These are phyloP conservation scores for Dynastes grantii DNA, from an alignment of 2,888 invertebrate species.

Conservation along the genomic window DNA sequence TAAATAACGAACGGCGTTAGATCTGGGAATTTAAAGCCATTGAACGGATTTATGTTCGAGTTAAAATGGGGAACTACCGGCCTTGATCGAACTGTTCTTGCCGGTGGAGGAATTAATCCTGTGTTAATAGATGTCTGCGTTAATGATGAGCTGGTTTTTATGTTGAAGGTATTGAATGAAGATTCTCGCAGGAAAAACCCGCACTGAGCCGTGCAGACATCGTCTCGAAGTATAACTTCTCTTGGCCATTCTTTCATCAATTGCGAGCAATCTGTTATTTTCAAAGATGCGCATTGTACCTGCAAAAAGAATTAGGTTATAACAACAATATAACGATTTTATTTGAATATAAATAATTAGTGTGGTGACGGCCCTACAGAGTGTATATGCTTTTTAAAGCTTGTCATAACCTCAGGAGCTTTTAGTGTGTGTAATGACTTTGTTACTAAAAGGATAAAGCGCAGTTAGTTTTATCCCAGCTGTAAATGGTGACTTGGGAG, in stretches of 20 bases:
- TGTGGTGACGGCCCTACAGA: no score
- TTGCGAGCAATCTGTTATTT: constrained; percentile 90
- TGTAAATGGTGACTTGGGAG: no score
- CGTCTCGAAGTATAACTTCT: constrained; percentile 87
- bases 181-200: constrained; percentile 78
- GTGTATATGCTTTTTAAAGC: no score
- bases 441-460: no score
- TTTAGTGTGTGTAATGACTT: no score
- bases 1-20: constrained; percentile 79
- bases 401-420: no score
- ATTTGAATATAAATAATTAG: no score
- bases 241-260: constrained; percentile 87
- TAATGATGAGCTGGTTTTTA: constrained; percentile 53
- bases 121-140: constrained; percentile 62
- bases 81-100: constrained; percentile 63
- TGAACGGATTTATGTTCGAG: constrained; percentile 66
- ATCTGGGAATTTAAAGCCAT: constrained; percentile 85
- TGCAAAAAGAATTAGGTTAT: constrained; percentile 67
- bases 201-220: constrained; percentile 93
- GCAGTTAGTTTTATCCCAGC: no score
- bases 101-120: constrained; percentile 66
- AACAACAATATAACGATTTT: no score
- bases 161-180: constrained; percentile 58
- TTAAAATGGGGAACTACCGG: constrained; percentile 67
- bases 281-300: constrained; percentile 91